Evolutionary conservation across 2,888 invertebrate genomes (phyloP).

Genomic region (Andrena haemorrhoa): DNA sequence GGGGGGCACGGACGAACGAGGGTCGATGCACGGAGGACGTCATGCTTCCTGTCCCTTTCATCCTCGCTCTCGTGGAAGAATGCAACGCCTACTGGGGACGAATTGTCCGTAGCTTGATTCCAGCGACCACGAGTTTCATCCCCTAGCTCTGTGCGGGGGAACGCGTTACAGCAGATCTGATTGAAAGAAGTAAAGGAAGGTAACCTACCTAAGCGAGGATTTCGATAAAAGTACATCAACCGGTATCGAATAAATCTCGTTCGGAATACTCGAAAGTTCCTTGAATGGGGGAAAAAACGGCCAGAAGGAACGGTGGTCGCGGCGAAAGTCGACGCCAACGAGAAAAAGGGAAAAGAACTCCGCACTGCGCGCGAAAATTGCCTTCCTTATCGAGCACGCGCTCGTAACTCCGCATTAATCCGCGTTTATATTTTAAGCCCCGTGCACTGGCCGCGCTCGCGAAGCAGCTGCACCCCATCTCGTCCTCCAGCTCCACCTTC

Average conservation of each 20-base stretch:
- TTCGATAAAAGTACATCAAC: too few relatives aligned
- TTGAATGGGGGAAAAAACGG: background rate
- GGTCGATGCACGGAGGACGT: slow-evolving; percentile 55
- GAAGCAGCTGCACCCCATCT: slow-evolving; percentile 56
- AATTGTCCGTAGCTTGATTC: slow-evolving; percentile 47
- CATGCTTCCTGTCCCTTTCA: slow-evolving; percentile 59
- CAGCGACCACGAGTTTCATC: slow-evolving; percentile 39
- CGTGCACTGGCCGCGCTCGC: slow-evolving; percentile 50
- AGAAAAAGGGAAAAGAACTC: slow-evolving; percentile 29
- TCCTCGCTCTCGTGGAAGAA: slow-evolving; percentile 51
- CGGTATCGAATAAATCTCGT: too few relatives aligned
- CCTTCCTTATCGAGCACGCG: slow-evolving; percentile 79
- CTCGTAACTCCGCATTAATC: slow-evolving; percentile 79
- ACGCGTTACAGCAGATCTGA: background rate
- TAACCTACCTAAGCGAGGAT: too few relatives aligned
- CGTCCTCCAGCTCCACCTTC: slow-evolving; percentile 34
- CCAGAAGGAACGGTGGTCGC: background rate
- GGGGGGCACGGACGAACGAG: slow-evolving; percentile 37
- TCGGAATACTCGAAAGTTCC: too few relatives aligned
- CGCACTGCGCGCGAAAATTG: slow-evolving; percentile 76
- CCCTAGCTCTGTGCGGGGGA: background rate
- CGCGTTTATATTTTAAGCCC: slow-evolving; percentile 79
- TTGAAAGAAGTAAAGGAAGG: background rate
- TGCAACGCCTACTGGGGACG: slow-evolving; percentile 43
- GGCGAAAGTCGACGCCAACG: background rate